Evolutionary conservation across 2,113 vertebrate genomes (phyloP).

Genomic region (Daboia siamensis): DNA sequence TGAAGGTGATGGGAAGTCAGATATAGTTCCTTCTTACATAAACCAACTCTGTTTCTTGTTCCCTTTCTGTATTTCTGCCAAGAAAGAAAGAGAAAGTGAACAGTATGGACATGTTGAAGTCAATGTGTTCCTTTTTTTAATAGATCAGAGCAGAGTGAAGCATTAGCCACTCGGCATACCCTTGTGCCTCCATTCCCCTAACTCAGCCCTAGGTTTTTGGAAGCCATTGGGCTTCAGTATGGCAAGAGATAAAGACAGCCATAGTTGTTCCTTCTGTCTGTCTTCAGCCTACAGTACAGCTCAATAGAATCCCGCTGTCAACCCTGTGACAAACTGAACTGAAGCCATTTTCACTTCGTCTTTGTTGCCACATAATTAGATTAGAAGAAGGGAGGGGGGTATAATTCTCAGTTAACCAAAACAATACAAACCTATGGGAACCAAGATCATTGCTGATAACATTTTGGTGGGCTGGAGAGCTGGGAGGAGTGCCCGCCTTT

Average conservation of each 20-base stretch:
- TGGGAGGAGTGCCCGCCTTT: no score
- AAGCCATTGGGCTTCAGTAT: neutral
- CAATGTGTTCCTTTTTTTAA: neutral
- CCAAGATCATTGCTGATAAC: no score
- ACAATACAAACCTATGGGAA: no score
- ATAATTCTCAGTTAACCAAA: no score
- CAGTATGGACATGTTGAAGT: neutral
- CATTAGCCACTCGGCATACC: neutral
- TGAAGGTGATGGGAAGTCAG: constrained; percentile 9
- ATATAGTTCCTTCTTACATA: constrained; percentile 27
- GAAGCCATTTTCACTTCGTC: no score
- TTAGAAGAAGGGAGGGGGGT: no score
- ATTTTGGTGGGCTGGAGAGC: no score
- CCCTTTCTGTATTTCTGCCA: constrained; percentile 1
- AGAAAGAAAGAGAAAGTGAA: neutral
- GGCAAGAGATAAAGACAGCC: neutral
- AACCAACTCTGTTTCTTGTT: constrained; percentile 39
- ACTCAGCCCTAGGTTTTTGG: neutral
- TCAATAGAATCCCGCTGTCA: neutral
- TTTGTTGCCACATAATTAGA: no score
- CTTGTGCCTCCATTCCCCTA: neutral
- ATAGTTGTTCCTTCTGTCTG: neutral
- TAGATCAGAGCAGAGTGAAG: neutral
- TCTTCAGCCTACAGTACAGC: neutral
- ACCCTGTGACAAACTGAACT: no score